Evolutionary conservation across 2,113 vertebrate genomes (phyloP), one percentile per base, ranked within the genome.

Genomic region (Tapirus terrestris): DNA sequence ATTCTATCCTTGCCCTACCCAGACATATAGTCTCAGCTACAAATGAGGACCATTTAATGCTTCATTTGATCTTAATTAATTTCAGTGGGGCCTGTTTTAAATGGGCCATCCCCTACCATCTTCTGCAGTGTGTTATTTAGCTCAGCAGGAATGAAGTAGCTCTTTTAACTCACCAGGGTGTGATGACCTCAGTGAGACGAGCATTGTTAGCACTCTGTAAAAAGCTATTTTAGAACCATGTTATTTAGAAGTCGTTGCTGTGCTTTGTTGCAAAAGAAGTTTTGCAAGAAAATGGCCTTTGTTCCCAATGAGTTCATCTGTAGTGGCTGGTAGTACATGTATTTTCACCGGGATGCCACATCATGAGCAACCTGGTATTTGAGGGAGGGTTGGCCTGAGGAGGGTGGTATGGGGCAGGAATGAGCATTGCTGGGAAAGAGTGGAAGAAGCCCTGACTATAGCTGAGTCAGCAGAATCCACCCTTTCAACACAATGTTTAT

Each of bases 161-260:
- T 98, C 92, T 98, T 98, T 97, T 98, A 98, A 97, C 97, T 97
- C 98, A 97, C 95, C 84, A 96, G 97, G 94, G 90, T 97, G 94
- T 97, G 95, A 97, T 98, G 96, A 98, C 97, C 98, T 98, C 96
- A 96, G 97, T 91, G 82, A 98, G 97, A 95, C 0, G 16, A 97
- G 96, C 97, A 97, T 98, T 98, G 98, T 97, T 97, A 98, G 97
- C 97, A 96, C 43, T 96, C 95, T 95, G 61, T 95, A 96, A 94
- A 97, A 97, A 98, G 96, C 97, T 98, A 98, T 98, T 98, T 98
- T 97, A 95, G 98, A 98, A 98, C 97, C 98, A 82, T 97, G 97
- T 98, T 98, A 98, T 98, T 98, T 98, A 97, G 97, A 98, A 98
- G 87, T 98, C 97, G 95, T 95, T 96, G 97, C 97, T 97, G 72